phyloP scores from a whole-genome alignment of 92 coral and sea anemone species.

The Phenganax subtilis region DNA sequence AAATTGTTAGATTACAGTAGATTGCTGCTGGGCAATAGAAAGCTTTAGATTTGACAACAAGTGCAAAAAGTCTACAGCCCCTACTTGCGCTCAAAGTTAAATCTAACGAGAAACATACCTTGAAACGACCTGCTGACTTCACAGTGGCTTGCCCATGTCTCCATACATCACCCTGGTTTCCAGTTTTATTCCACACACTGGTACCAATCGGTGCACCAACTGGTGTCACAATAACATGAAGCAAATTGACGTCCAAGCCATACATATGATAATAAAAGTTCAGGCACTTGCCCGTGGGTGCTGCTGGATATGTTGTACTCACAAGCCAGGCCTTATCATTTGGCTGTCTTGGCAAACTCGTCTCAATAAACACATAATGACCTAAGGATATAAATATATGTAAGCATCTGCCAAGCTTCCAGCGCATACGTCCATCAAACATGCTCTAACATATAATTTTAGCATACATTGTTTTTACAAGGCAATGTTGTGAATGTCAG shows the following conservation, averaged over 20 bases:
- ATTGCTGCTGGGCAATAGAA: no score
- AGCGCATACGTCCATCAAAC: background rate
- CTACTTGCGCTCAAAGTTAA: background rate
- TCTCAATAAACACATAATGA: slow-evolving; percentile 86
- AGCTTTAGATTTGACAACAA: no score
- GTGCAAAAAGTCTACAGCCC: no score
- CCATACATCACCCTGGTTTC: slow-evolving; percentile 84
- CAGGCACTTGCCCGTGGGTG: slow-evolving; percentile 79
- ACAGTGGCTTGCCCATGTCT: slow-evolving; percentile 74
- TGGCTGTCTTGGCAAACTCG: slow-evolving; percentile 63
- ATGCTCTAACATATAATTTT: background rate
- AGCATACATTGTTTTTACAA: no score
- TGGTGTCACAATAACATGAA: slow-evolving; percentile 66
- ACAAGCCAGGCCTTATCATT: slow-evolving; percentile 71
- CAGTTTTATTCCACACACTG: slow-evolving; percentile 83
- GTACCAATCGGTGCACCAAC: slow-evolving; percentile 48
- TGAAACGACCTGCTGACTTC: slow-evolving; percentile 27
- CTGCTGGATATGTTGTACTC: slow-evolving; percentile 59
- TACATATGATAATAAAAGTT: slow-evolving; percentile 94
- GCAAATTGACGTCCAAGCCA: slow-evolving; percentile 66
- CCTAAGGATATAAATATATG: slow-evolving; percentile 46
- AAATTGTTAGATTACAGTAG: no score
- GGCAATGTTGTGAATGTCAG: no score
- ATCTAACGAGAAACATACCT: slow-evolving; percentile 16
- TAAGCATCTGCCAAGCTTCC: background rate